Percentiles rank a stretch among this genome's conserved stretches.
phyloP scores from a whole-genome alignment of 2,888 invertebrate genomes.

The Erebia ligea region DNA sequence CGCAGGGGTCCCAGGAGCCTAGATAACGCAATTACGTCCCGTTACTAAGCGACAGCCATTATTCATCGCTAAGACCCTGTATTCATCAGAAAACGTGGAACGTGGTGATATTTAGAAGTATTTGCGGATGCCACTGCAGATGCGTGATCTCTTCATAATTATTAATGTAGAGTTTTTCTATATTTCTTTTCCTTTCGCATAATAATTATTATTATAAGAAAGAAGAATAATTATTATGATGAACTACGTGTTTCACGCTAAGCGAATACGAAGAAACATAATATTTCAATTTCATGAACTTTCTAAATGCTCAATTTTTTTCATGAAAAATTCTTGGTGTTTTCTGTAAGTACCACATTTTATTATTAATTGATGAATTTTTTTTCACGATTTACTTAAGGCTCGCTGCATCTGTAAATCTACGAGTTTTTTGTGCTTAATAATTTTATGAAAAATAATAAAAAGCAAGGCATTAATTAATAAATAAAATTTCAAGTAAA shows the following conservation, averaged over 20 bases:
- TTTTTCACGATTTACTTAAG: neutral
- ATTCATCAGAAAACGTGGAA: constrained; percentile 52
- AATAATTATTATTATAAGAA: no score
- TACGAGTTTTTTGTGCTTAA: neutral
- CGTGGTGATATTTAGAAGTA: constrained; percentile 41
- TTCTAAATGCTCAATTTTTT: no score
- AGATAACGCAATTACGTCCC: constrained; percentile 77
- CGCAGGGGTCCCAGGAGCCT: constrained; percentile 60
- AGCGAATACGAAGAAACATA: neutral
- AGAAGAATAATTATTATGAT: neutral
- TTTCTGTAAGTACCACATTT: no score
- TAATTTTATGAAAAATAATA: neutral
- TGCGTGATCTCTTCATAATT: constrained; percentile 47
- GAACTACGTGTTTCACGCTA: neutral
- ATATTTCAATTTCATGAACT: neutral
- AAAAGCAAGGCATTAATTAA: constrained; percentile 3
- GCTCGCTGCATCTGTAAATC: neutral
- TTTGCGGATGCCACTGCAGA: constrained; percentile 37
- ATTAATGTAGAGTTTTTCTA: constrained; percentile 37
- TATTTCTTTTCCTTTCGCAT: neutral
- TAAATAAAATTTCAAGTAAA: constrained; percentile 35
- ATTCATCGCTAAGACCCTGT: constrained; percentile 69
- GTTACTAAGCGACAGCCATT: constrained; percentile 76
- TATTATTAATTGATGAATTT: no score
- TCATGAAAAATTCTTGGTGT: no score